Conservation (phyloP, 2,888 invertebrate species). For the Oscheius sp. region DNA sequence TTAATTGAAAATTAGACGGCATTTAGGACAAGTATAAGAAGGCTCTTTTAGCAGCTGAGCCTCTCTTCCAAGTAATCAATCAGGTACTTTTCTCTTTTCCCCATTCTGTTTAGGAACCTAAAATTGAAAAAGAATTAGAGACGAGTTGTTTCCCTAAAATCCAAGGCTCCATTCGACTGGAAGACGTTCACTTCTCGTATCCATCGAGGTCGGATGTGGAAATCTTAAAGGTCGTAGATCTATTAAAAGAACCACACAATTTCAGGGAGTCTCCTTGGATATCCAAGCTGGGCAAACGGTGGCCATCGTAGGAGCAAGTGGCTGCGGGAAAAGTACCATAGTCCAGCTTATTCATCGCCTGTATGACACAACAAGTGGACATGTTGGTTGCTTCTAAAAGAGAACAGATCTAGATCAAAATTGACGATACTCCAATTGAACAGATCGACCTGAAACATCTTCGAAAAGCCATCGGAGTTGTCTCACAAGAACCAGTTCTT, state of each 20-base stretch:
- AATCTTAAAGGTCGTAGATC: constrained; percentile 54
- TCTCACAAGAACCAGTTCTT: constrained; percentile 76
- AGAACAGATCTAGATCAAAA: constrained; percentile 25
- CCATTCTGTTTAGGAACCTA: constrained; percentile 45
- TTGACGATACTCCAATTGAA: constrained; percentile 72
- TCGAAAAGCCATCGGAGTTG: constrained; percentile 70
- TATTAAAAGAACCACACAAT: not conserved
- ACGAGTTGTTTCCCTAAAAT: constrained; percentile 38
- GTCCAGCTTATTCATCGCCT: constrained; percentile 60
- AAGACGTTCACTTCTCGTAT: constrained; percentile 72
- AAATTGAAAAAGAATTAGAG: constrained; percentile 46
- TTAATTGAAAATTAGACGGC: constrained; percentile 84
- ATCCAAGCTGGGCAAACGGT: constrained; percentile 60
- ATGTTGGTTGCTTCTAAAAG: constrained; percentile 22
- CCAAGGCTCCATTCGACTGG: constrained; percentile 72
- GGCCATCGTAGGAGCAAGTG: constrained; percentile 63
- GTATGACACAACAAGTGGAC: constrained; percentile 56
- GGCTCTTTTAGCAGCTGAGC: constrained; percentile 81
- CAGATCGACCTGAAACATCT: constrained; percentile 73
- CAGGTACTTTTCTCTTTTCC: constrained; percentile 51
- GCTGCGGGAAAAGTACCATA: constrained; percentile 62
- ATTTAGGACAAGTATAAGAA: constrained; percentile 77
- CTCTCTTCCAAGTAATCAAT: constrained; percentile 73
- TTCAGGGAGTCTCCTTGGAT: constrained; percentile 45
- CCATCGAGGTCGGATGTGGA: constrained; percentile 72